A percentile compares a stretch with the other conserved stretches of the same genome.
Evolutionary conservation across 2,113 vertebrate species (phyloP).

Genomic region (Arizona elegans): DNA sequence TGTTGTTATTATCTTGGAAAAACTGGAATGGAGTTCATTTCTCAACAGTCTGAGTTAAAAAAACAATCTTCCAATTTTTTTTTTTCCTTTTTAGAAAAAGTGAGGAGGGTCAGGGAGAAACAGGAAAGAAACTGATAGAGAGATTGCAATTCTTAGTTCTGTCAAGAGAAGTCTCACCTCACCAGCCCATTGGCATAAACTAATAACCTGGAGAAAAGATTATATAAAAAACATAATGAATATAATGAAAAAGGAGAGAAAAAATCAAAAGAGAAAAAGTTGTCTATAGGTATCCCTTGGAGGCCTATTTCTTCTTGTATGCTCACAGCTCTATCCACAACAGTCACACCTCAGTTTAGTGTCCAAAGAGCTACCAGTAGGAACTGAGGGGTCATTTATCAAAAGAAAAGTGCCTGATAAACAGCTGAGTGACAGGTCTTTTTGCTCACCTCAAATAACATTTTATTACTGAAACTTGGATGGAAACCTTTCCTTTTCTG

Average conservation of each 20-base stretch:
- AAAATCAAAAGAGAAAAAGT: neutral
- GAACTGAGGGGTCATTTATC: constrained; percentile 35
- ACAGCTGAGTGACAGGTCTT: constrained; percentile 40
- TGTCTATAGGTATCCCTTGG: constrained; percentile 7
- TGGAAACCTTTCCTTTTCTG: constrained; percentile 44
- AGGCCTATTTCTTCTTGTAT: neutral
- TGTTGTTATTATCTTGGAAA: neutral
- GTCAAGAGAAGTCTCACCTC: constrained; percentile 28
- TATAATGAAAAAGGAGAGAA: constrained; percentile 30
- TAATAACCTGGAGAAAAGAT: constrained; percentile 29
- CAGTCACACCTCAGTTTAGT: constrained; percentile 5
- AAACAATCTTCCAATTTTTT: neutral
- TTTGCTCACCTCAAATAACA: constrained; percentile 55
- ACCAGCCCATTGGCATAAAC: constrained; percentile 25
- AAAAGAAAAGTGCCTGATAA: constrained; percentile 41
- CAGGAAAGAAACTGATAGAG: neutral
- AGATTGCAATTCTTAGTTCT: constrained; percentile 15
- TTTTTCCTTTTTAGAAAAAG: neutral
- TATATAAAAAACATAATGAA: constrained; percentile 34
- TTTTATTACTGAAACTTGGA: constrained; percentile 48
- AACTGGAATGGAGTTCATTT: constrained; percentile 11
- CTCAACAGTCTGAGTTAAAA: neutral
- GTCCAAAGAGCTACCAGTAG: neutral
- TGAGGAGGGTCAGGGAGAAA: neutral
- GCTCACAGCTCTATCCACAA: constrained; percentile 16